These are phyloP conservation scores for Tetragonula carbonaria DNA, from an alignment of 2,888 invertebrate genomes.

Conservation along the genomic window DNA sequence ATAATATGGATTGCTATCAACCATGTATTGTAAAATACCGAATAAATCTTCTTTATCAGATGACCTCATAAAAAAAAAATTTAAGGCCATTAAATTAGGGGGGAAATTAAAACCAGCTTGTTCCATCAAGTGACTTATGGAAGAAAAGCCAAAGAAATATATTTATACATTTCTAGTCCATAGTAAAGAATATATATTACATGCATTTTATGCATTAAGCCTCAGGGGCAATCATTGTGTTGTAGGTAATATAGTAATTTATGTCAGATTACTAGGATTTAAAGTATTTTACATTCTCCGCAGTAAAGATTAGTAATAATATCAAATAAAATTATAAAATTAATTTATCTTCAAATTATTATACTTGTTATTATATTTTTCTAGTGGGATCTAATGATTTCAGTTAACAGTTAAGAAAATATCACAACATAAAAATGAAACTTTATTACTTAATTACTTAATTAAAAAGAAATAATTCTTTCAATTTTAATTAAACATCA, in stretches of 20 bases:
- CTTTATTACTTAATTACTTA: background rate
- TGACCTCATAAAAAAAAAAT: slow-evolving; percentile 17
- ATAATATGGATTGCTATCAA: background rate
- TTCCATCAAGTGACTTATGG: background rate
- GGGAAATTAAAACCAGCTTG: slow-evolving; percentile 17
- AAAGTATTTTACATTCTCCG: too few relatives aligned
- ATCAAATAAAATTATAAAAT: too few relatives aligned
- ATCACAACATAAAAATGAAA: background rate
- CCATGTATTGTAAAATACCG: background rate
- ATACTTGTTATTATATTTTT: too few relatives aligned
- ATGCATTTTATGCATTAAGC: background rate
- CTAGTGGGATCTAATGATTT: too few relatives aligned
- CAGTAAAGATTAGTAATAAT: too few relatives aligned
- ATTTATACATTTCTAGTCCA: background rate
- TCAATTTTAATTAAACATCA: background rate
- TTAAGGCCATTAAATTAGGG: slow-evolving; percentile 11
- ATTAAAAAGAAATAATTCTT: background rate
- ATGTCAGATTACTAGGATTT: too few relatives aligned
- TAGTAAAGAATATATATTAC: background rate
- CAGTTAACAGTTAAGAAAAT: background rate
- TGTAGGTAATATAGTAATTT: too few relatives aligned
- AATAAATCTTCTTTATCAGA: slow-evolving; percentile 37
- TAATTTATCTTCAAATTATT: too few relatives aligned
- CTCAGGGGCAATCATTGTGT: too few relatives aligned
- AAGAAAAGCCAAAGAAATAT: background rate